A percentile compares a stretch with the other conserved stretches of the same genome.
These are phyloP conservation scores for Nanorana parkeri DNA, from an alignment of 2,113 vertebrate genomes.

Conservation along the genomic window DNA sequence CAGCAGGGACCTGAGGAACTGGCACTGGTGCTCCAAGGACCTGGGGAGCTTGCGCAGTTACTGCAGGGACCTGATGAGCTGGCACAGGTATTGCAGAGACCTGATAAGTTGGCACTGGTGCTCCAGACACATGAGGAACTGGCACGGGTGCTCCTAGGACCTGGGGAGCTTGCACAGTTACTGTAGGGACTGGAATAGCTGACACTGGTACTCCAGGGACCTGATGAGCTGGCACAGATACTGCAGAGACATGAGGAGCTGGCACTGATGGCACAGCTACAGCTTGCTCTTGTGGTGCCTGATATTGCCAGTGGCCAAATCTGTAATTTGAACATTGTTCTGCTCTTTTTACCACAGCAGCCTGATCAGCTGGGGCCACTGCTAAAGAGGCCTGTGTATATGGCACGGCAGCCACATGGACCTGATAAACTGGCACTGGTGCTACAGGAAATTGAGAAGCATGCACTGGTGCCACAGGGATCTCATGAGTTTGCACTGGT, in stretches of 20 bases:
- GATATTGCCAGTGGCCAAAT: too few relatives aligned
- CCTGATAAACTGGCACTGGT: neutral
- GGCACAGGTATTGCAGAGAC: neutral
- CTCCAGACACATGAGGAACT: neutral
- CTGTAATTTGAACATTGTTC: too few relatives aligned
- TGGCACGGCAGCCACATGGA: too few relatives aligned
- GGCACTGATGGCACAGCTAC: neutral
- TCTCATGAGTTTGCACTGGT: neutral
- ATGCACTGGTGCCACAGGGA: neutral
- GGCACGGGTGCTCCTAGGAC: neutral
- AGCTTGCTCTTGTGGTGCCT: too few relatives aligned
- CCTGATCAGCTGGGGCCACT: too few relatives aligned
- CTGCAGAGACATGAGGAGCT: neutral
- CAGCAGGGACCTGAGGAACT: neutral
- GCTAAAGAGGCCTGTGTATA: too few relatives aligned
- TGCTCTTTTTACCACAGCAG: too few relatives aligned
- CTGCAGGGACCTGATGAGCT: neutral
- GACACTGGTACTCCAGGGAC: neutral
- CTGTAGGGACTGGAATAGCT: neutral
- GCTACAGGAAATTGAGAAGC: neutral
- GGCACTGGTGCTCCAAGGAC: neutral
- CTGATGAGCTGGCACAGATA: neutral
- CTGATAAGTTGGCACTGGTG: neutral
- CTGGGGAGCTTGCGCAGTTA: too few relatives aligned
- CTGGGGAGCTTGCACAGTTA: neutral